These are phyloP conservation scores for Tamias sibiricus DNA, from an alignment of 2,113 vertebrate genomes.

Conservation along the genomic window DNA sequence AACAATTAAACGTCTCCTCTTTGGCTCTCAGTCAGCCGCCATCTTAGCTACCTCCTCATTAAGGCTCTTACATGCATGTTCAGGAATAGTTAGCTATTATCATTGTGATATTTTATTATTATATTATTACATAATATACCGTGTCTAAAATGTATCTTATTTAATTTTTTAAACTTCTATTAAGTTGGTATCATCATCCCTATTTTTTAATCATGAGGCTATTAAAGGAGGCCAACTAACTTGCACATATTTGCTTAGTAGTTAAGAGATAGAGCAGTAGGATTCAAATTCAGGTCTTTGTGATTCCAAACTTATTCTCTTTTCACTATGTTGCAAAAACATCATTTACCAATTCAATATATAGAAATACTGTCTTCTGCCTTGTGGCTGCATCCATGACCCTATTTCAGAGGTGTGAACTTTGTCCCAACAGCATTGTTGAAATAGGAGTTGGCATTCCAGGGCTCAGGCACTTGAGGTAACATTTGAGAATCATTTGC, in stretches of 20 bases:
- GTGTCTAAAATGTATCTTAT: background rate
- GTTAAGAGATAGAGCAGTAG: background rate
- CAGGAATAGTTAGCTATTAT: background rate
- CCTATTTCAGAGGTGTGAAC: background rate
- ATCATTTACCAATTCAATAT: background rate
- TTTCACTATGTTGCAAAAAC: background rate
- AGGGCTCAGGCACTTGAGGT: background rate
- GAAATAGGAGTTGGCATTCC: background rate
- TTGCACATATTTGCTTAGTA: background rate
- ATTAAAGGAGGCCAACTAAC: background rate
- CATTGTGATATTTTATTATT: background rate
- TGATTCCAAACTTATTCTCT: background rate
- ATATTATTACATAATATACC: background rate
- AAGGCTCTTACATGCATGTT: no score
- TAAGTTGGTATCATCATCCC: background rate
- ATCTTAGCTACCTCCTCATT: no score
- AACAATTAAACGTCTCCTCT: no score
- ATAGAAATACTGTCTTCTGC: background rate
- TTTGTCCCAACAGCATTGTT: background rate
- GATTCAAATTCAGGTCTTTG: background rate
- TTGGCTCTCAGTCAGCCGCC: no score
- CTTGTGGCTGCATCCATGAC: background rate
- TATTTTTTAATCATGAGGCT: background rate
- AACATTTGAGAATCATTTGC: background rate
- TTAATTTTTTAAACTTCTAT: background rate